Evolutionary conservation across 2,113 vertebrate genomes (phyloP), one percentile per base, ranked within the genome.

Genomic region (Dromaius novaehollandiae): DNA sequence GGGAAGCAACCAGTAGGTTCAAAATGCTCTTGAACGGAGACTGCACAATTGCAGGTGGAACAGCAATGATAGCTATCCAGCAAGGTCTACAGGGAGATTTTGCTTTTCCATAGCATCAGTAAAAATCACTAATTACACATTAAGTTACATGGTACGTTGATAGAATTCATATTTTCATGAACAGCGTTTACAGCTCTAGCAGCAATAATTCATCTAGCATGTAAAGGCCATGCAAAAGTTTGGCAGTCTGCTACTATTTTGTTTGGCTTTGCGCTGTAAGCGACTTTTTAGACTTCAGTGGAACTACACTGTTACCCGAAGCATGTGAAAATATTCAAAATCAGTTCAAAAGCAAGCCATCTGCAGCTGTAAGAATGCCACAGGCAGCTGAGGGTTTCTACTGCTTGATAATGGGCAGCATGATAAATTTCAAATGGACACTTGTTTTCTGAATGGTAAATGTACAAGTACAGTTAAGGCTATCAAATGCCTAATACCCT

Each of bases 301-400:
- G 76, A 79, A 79, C 38, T 26, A 25, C 32, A 38, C 36, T 80
- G 40, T 89, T 96, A 96, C 19, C 86, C 4, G 0, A 94, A 97
- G 91, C 40, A 76, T 82, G 50, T 63, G 50, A 84, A 87, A 42
- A 69, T 71, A 65, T 90, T 94, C 91, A 83, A 73, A 96, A 95
- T 63, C 12, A 95, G 94, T 96, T 95, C 51, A 93, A 90, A 97
- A 95, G 44, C 90, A 84, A 89, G 28, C 65, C 69, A 95, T 87
- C 93, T 95, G 50, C 60, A 90, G 89, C 69, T 93, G 65, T 86
- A 66, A 70, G 89, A 96, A 79, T 7, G 14, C 58, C 61, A 94
- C 55, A 77, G 89, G 74, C 69, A 73, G 77, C 70, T 96, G 64
- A 83, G 32, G 70, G 88, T 91, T 95, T 56, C 48, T 85, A 77